phyloP scores from a whole-genome alignment of 2,888 invertebrate genomes.

The Candidula unifasciata region DNA sequence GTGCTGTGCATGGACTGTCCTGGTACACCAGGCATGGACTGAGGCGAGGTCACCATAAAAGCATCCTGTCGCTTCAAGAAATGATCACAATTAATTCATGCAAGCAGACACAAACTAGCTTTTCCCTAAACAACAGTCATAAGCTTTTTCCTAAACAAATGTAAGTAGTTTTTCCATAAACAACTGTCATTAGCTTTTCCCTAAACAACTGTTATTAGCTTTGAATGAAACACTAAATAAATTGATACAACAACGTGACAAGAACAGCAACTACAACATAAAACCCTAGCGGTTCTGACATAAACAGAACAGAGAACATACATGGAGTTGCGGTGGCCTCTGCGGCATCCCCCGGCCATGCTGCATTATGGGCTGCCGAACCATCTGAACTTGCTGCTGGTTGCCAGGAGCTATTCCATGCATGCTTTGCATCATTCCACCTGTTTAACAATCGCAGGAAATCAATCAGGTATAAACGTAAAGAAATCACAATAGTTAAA shows the following conservation, averaged over 20 bases:
- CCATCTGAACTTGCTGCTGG: constrained; percentile 52
- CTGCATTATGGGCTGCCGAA: constrained; percentile 53
- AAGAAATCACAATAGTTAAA: too few species aligned
- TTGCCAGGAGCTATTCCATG: constrained; percentile 39
- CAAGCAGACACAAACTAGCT: too few species aligned
- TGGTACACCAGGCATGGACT: constrained; percentile 60
- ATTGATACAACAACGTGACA: too few species aligned
- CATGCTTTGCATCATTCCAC: constrained; percentile 47
- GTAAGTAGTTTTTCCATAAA: too few species aligned
- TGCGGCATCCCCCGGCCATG: constrained; percentile 52
- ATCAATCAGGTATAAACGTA: too few species aligned
- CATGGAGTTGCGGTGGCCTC: constrained; percentile 45
- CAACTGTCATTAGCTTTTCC: too few species aligned
- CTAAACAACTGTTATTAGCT: too few species aligned
- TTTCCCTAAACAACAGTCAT: too few species aligned
- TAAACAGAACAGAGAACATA: not conserved
- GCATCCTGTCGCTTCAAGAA: constrained; percentile 70
- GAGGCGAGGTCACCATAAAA: constrained; percentile 70
- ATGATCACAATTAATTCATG: constrained; percentile 3
- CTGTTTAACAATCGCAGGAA: not conserved
- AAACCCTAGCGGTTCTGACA: not conserved
- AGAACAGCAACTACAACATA: too few species aligned
- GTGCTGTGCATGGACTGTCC: constrained; percentile 59
- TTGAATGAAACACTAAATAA: too few species aligned
- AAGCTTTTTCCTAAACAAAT: too few species aligned